A percentile compares a stretch with the other conserved stretches of the same genome.
Evolutionary conservation across 2,113 vertebrate genomes (phyloP).

Genomic region (Cryptotis parvus): DNA sequence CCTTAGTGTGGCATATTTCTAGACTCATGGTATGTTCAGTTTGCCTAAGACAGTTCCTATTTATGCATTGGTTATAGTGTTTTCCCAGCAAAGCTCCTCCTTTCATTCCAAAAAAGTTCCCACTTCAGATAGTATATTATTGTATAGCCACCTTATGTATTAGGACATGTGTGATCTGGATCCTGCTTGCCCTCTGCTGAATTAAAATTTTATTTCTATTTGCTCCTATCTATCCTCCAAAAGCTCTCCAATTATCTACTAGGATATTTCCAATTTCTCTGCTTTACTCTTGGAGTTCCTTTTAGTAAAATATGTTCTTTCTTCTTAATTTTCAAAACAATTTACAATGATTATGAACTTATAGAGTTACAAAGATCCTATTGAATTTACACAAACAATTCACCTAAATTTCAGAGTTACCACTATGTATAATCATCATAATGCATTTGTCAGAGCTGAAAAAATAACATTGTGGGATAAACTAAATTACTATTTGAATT

Average conservation of each 20-base stretch:
- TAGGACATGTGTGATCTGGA: neutral
- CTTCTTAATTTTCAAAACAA: neutral
- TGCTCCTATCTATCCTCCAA: neutral
- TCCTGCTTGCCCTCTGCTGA: neutral
- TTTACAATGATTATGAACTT: constrained; percentile 26
- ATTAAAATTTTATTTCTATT: neutral
- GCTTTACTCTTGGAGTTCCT: neutral
- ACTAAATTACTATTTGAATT: neutral
- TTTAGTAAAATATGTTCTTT: neutral
- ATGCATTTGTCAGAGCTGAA: neutral
- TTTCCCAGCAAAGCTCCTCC: neutral
- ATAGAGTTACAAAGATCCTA: neutral
- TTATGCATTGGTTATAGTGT: neutral
- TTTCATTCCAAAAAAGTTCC: neutral
- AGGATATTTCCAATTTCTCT: constrained; percentile 13
- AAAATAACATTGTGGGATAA: neutral
- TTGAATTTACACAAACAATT: neutral
- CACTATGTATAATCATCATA: neutral
- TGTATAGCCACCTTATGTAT: neutral
- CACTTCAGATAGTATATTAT: neutral
- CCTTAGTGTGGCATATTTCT: neutral
- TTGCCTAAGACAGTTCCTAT: neutral
- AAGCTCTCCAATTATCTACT: neutral
- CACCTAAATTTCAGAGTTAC: neutral
- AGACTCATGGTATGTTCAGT: neutral